Conservation (phyloP, 2,888 invertebrate genomes). For the Chrysomela aeneicollis region DNA sequence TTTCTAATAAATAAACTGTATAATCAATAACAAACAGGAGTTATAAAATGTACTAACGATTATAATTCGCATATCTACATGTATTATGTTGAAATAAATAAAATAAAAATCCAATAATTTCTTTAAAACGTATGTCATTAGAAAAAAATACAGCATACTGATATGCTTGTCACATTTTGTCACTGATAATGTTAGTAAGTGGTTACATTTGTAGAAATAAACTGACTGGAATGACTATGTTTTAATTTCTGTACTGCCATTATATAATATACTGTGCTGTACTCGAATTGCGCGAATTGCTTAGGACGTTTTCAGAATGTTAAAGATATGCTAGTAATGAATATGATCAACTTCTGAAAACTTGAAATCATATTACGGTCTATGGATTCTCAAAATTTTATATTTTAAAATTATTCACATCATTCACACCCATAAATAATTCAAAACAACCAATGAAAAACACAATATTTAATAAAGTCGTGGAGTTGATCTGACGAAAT, state of each 20-base stretch:
- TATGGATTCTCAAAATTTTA: background rate
- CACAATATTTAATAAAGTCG: background rate
- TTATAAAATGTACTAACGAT: slow-evolving; percentile 46
- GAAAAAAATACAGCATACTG: background rate
- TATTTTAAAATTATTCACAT: background rate
- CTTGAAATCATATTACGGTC: background rate
- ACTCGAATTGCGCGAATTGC: too few relatives aligned
- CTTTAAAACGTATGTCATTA: background rate
- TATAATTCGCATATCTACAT: slow-evolving; percentile 36
- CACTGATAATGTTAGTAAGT: background rate
- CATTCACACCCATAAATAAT: background rate
- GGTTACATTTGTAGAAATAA: too few relatives aligned
- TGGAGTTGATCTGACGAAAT: background rate
- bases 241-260: too few relatives aligned
- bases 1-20: slow-evolving; percentile 49
- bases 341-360: background rate
- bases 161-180: background rate
- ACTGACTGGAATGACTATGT: too few relatives aligned
- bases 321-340: too few relatives aligned
- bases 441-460: background rate
- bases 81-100: slow-evolving; percentile 30
- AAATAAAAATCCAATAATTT: slow-evolving; percentile 13
- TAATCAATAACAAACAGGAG: slow-evolving; percentile 46
- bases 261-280: too few relatives aligned
- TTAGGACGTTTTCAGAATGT: too few relatives aligned